Percentiles rank a stretch among this genome's conserved stretches.
These are phyloP conservation scores for Trichogramma pretiosum DNA, from an alignment of 1,140 invertebrate species.

Conservation along the genomic window DNA sequence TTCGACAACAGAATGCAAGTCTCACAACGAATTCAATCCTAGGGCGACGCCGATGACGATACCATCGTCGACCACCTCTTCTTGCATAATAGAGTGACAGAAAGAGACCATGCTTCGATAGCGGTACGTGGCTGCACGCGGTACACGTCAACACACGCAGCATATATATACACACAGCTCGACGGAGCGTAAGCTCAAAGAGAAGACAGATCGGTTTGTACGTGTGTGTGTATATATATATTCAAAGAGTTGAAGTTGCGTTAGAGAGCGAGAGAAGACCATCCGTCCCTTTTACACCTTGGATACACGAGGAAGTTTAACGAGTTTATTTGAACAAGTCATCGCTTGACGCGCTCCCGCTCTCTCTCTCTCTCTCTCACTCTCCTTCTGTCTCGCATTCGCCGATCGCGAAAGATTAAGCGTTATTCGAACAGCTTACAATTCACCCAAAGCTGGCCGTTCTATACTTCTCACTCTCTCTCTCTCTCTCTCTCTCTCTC, in stretches of 20 bases:
- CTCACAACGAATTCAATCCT: no score
- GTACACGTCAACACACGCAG: no score
- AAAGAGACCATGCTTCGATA: no score
- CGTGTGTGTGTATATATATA: no score
- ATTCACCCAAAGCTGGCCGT: neutral
- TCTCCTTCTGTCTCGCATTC: neutral
- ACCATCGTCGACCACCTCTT: no score
- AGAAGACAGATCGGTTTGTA: no score
- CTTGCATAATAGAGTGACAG: no score
- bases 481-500: neutral
- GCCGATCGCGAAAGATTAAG: neutral
- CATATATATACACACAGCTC: constrained; percentile 1
- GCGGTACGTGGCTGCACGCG: no score
- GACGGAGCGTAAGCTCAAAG: neutral
- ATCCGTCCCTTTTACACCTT: neutral
- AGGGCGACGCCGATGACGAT: no score
- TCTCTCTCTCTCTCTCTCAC: neutral
- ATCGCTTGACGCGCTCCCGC: constrained; percentile 1
- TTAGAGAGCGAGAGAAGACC: no score
- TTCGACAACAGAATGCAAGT: no score
- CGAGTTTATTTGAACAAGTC: constrained; percentile 8
- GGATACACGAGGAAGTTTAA: neutral
- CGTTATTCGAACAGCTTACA: neutral
- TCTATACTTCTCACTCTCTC: neutral
- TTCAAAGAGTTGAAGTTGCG: no score